Conservation (phyloP, 2,113 vertebrate species). For the Tonatia bakeri region DNA sequence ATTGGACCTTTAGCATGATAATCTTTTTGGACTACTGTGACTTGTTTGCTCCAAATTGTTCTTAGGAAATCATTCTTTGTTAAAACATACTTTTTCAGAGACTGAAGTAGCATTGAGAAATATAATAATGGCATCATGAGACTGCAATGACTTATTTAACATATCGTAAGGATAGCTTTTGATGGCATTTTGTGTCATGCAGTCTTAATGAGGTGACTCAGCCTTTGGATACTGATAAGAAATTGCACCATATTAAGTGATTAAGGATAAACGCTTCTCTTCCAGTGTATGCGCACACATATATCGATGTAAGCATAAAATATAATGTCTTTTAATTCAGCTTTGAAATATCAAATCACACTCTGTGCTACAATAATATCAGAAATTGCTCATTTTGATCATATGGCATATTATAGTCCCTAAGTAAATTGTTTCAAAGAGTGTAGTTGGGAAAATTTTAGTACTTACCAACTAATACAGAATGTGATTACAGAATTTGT, state of each 20-base stretch:
- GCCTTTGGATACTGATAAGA: background rate
- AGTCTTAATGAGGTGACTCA: background rate
- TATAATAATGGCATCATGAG: background rate
- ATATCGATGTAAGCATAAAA: background rate
- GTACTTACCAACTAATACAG: background rate
- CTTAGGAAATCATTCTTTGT: background rate
- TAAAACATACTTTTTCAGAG: background rate
- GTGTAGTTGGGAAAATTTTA: background rate
- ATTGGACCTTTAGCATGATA: background rate
- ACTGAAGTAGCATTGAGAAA: background rate
- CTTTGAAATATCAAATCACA: background rate
- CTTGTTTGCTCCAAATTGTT: background rate
- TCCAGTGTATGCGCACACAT: background rate
- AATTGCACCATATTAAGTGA: background rate
- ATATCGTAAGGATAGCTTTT: background rate
- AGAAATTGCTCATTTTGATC: background rate
- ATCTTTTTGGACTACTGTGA: background rate
- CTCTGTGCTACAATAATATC: background rate
- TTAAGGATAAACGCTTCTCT: background rate
- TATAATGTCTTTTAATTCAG: background rate
- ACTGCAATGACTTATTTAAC: background rate
- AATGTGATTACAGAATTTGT: slow-evolving; percentile 1
- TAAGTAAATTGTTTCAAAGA: background rate
- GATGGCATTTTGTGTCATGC: background rate
- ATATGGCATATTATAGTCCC: background rate